These are phyloP conservation scores for Styela plicata DNA, from an alignment of 23 tunicate species.

Conservation along the genomic window DNA sequence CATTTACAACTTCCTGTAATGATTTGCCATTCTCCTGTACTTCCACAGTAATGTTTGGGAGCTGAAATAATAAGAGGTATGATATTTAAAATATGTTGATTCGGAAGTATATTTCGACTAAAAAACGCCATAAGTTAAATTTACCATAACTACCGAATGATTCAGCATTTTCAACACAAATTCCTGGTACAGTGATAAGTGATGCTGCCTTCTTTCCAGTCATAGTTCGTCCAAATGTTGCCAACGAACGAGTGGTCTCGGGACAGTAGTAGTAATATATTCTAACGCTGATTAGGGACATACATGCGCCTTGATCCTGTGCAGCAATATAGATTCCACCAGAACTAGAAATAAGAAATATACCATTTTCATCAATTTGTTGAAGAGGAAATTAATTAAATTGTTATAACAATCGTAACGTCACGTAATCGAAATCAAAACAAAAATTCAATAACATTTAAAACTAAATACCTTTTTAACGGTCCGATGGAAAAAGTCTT, in stretches of 20 bases:
- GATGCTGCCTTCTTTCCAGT: slow-evolving; percentile 60
- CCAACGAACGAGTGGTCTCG: slow-evolving; percentile 38
- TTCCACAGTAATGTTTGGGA: slow-evolving; percentile 56
- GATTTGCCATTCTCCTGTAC: slow-evolving; percentile 80
- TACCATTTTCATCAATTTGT: too few relatives aligned
- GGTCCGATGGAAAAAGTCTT: neutral
- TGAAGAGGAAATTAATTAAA: too few relatives aligned
- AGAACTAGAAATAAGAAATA: slow-evolving; percentile 10
- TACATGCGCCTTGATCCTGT: slow-evolving; percentile 92
- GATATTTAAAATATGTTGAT: too few relatives aligned
- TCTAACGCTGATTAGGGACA: slow-evolving; percentile 58
- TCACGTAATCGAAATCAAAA: too few relatives aligned
- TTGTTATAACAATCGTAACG: too few relatives aligned
- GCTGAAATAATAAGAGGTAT: too few relatives aligned
- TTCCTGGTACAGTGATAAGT: slow-evolving; percentile 53
- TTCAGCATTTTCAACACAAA: slow-evolving; percentile 57
- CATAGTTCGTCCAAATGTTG: slow-evolving; percentile 52
- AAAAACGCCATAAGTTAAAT: too few relatives aligned
- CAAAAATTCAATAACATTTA: neutral
- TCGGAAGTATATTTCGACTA: too few relatives aligned
- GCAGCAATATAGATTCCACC: slow-evolving; percentile 82
- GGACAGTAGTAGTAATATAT: slow-evolving; percentile 78
- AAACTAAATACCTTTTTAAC: neutral
- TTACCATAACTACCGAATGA: slow-evolving; percentile 30
- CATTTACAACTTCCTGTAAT: slow-evolving; percentile 61